Conservation (phyloP, 2,797 vertebrate genomes). For the Hydrolagus colliei region DNA sequence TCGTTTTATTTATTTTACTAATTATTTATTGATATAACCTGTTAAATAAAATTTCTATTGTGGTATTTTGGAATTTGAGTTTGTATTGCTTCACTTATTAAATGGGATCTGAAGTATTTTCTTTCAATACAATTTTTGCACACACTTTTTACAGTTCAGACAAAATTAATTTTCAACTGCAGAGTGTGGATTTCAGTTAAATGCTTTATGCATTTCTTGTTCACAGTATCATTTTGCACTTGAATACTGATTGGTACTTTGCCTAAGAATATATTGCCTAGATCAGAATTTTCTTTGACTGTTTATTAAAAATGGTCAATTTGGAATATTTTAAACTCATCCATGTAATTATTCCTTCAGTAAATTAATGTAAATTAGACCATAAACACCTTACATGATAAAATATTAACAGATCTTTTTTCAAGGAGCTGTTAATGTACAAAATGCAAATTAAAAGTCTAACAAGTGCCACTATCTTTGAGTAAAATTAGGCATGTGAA, state of each 20-base stretch:
- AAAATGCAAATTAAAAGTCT: background rate
- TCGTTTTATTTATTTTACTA: no score
- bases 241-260: conserved; percentile 21
- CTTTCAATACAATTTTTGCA: background rate
- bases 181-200: conserved; percentile 16
- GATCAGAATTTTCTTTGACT: background rate
- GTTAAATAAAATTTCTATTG: no score
- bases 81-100: background rate
- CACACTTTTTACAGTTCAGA: background rate
- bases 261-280: conserved; percentile 1
- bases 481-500: background rate
- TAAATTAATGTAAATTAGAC: background rate
- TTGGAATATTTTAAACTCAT: conserved; percentile 8
- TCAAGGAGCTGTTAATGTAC: background rate
- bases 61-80: background rate
- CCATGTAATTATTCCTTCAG: background rate
- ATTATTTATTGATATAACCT: no score
- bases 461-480: background rate
- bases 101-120: background rate
- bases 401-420: conserved; percentile 20
- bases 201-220: conserved; percentile 24
- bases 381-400: conserved; percentile 20
- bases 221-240: conserved; percentile 15
- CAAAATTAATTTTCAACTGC: conserved; percentile 18
- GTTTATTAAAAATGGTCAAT: conserved; percentile 23